Evolutionary conservation across 92 coral and sea anemone species (phyloP).

Genomic region (Epizoanthus rinbou): DNA sequence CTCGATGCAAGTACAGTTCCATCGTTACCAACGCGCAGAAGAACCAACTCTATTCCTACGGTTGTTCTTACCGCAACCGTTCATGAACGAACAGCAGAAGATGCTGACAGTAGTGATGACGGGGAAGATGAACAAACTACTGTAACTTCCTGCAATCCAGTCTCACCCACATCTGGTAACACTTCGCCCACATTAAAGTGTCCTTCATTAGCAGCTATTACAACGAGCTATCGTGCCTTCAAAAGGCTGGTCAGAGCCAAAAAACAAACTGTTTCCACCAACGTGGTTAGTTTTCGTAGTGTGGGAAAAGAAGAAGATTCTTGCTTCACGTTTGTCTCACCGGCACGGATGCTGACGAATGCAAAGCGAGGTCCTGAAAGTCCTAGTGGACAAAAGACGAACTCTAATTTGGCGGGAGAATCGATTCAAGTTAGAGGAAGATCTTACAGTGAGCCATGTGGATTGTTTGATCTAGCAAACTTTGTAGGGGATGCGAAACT

Average conservation of each 20-base stretch:
- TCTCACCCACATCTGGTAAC: neutral
- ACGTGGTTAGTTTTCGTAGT: neutral
- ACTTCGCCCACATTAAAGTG: neutral
- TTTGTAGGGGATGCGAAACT: no score
- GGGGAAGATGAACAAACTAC: neutral
- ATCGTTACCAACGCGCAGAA: neutral
- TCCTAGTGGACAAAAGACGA: neutral
- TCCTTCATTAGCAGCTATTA: neutral
- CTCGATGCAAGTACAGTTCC: neutral
- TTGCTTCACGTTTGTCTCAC: neutral
- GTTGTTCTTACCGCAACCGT: neutral
- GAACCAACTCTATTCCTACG: neutral
- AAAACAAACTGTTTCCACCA: neutral
- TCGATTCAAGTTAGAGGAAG: neutral
- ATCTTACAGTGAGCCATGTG: conserved; percentile 13
- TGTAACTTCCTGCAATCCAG: no score
- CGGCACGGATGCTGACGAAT: neutral
- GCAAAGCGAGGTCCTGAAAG: neutral
- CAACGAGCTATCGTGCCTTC: conserved; percentile 2
- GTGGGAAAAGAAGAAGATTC: neutral
- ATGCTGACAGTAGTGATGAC: neutral
- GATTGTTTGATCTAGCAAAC: neutral
- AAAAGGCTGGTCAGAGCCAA: conserved; percentile 13
- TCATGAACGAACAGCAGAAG: neutral
- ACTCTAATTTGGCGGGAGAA: neutral